Evolutionary conservation across 1,140 invertebrate genomes (phyloP).

Genomic region (Coenobita brevimanus): DNA sequence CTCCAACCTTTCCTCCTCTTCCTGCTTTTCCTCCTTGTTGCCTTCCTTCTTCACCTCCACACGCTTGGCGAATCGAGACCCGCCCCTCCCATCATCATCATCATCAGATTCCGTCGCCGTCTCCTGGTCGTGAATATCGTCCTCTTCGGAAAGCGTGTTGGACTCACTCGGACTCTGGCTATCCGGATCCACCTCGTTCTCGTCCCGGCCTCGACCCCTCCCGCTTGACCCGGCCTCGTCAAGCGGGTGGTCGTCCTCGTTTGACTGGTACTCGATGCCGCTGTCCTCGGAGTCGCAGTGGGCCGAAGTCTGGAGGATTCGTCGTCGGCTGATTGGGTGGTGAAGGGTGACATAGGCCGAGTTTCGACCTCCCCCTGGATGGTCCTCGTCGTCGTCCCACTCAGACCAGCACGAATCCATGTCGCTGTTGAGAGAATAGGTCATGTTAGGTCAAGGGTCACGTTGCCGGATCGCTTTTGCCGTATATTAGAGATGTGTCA

Average conservation of each 20-base stretch:
- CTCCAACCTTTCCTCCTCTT: background rate
- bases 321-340: slow-evolving; percentile 51
- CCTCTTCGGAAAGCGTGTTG: too few relatives aligned
- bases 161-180: too few relatives aligned
- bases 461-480: too few relatives aligned
- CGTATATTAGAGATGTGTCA: too few relatives aligned
- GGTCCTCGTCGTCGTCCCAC: slow-evolving; percentile 49
- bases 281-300: slow-evolving; percentile 47
- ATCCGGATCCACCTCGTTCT: background rate
- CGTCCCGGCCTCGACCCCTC: too few relatives aligned
- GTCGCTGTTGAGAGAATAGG: slow-evolving; percentile 43
- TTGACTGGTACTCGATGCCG: slow-evolving; percentile 51
- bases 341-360: slow-evolving; percentile 52
- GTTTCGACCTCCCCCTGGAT: slow-evolving; percentile 6
- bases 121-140: slow-evolving; percentile 29
- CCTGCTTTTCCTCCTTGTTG: background rate
- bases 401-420: slow-evolving; percentile 59
- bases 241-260: slow-evolving; percentile 16
- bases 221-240: too few relatives aligned
- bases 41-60: too few relatives aligned
- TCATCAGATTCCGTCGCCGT: slow-evolving; percentile 42
- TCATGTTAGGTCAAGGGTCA: too few relatives aligned
- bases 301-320: slow-evolving; percentile 39
- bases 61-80: background rate
- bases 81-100: slow-evolving; percentile 15